Evolutionary conservation across 1,140 invertebrate species (phyloP).

Genomic region (Dendrolimus kikuchii): DNA sequence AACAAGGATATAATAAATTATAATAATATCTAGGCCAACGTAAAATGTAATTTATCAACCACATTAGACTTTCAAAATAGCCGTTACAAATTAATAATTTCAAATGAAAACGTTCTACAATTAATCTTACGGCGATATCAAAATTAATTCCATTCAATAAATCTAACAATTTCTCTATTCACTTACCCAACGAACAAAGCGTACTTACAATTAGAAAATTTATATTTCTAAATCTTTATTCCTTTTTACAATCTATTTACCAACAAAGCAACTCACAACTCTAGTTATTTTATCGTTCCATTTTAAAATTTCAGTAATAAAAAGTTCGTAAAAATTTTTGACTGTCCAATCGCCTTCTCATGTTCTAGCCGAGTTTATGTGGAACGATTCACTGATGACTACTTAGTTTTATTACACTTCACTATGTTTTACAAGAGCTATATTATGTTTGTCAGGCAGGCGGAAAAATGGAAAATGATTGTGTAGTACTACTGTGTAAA

Average conservation of each 20-base stretch:
- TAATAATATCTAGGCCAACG: too few species aligned
- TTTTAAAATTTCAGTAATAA: constrained; percentile 26
- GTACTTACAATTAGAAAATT: constrained; percentile 45
- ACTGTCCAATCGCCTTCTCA: constrained; percentile 62
- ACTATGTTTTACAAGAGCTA: constrained; percentile 28
- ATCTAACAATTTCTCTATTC: constrained; percentile 50
- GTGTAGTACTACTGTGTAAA: too few species aligned
- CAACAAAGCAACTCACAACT: constrained; percentile 59
- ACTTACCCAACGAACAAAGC: constrained; percentile 51
- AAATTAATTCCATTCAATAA: constrained; percentile 29
- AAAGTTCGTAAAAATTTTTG: constrained; percentile 44
- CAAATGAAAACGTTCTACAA: constrained; percentile 14
- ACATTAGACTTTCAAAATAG: neutral
- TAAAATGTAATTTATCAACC: too few species aligned
- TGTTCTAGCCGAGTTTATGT: constrained; percentile 30
- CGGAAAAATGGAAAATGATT: too few species aligned
- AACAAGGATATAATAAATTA: too few species aligned
- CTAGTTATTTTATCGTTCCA: constrained; percentile 35
- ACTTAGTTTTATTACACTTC: constrained; percentile 26
- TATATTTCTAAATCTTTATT: constrained; percentile 30
- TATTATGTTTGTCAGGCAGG: neutral
- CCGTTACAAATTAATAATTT: constrained; percentile 4
- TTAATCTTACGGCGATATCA: constrained; percentile 11
- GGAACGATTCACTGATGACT: constrained; percentile 28
- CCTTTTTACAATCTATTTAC: constrained; percentile 46